Conservation (phyloP, 1,140 invertebrate species). For the Sitodiplosis mosellana region DNA sequence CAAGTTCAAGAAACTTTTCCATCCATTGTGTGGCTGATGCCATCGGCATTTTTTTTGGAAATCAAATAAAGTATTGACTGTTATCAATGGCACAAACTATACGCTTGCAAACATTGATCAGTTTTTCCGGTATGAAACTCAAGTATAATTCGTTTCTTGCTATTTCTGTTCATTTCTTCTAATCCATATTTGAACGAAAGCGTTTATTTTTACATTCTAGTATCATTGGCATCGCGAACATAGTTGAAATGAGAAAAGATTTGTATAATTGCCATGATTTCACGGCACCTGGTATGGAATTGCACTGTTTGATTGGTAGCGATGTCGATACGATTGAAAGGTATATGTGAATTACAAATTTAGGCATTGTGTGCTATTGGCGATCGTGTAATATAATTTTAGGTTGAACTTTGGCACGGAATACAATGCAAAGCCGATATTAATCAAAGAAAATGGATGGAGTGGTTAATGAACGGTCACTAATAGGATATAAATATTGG, state of each 20-base stretch:
- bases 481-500: constrained; percentile 67
- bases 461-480: constrained; percentile 76
- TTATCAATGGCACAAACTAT: constrained; percentile 65
- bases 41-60: constrained; percentile 75
- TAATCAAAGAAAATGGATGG: constrained; percentile 80
- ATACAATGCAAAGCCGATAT: constrained; percentile 34
- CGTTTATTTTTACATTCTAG: constrained; percentile 24
- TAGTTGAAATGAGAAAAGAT: constrained; percentile 84
- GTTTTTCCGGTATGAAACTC: constrained; percentile 57
- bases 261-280: constrained; percentile 52
- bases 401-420: background rate
- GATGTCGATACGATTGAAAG: constrained; percentile 62
- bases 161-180: too few relatives aligned
- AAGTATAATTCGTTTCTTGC: too few relatives aligned
- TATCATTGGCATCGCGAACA: constrained; percentile 59
- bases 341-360: constrained; percentile 26
- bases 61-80: constrained; percentile 58
- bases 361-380: too few relatives aligned
- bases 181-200: background rate
- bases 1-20: constrained; percentile 84
- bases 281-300: constrained; percentile 68
- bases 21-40: constrained; percentile 84
- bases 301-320: constrained; percentile 76
- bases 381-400: too few relatives aligned
- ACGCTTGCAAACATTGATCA: constrained; percentile 64